Conservation (phyloP, 2,888 invertebrate genomes). For the Mythimna loreyi region DNA sequence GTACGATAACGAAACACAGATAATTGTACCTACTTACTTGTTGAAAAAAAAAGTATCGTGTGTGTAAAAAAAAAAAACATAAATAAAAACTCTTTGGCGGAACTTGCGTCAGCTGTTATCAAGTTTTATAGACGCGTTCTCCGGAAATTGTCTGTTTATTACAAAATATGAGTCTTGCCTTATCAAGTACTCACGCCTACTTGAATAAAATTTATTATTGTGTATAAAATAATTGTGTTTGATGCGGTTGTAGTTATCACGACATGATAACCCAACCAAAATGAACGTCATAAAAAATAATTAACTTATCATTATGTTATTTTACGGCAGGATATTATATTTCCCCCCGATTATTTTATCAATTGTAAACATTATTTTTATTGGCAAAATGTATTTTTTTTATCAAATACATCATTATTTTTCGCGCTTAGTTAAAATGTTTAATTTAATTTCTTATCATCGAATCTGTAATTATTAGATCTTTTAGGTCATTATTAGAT, state of each 20-base stretch:
- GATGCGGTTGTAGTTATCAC: slow-evolving; percentile 43
- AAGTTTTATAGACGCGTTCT: slow-evolving; percentile 43
- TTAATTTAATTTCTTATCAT: neutral
- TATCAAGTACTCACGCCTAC: slow-evolving; percentile 49
- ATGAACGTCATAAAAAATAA: slow-evolving; percentile 38
- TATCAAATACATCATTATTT: neutral
- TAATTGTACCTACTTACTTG: neutral
- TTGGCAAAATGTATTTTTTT: neutral
- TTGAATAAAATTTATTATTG: slow-evolving; percentile 48
- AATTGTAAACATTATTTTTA: neutral
- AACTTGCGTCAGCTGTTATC: slow-evolving; percentile 57
- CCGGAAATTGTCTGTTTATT: slow-evolving; percentile 50
- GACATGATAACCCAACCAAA: slow-evolving; percentile 43
- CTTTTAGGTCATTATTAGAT: neutral
- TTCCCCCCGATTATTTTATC: slow-evolving; percentile 36
- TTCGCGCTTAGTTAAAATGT: neutral
- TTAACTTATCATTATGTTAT: slow-evolving; percentile 24
- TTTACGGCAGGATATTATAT: slow-evolving; percentile 22
- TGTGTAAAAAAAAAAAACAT: neutral
- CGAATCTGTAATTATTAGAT: neutral
- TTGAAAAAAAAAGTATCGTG: neutral
- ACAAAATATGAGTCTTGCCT: slow-evolving; percentile 42
- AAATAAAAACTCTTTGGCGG: slow-evolving; percentile 23
- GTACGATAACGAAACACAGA: neutral
- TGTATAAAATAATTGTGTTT: slow-evolving; percentile 47